A percentile compares a stretch with the other conserved stretches of the same genome.
These are phyloP conservation scores for Ophioderma brevispina DNA, from an alignment of 35 echinoderm and acorn worm genomes.

Conservation along the genomic window DNA sequence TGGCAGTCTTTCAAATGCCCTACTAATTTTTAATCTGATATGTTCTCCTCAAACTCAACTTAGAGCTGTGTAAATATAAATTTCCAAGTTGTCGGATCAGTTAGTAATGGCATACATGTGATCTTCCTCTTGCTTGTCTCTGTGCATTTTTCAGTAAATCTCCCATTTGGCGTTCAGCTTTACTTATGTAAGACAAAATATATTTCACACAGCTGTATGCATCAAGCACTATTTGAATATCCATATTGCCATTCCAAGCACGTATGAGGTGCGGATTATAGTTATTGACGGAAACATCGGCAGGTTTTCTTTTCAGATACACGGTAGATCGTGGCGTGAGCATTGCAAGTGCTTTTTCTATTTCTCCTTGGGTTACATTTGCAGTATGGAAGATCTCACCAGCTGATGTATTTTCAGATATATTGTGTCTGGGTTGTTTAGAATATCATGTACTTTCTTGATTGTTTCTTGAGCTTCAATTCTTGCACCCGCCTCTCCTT, in stretches of 20 bases:
- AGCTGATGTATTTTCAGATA: not conserved
- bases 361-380: conserved; percentile 29
- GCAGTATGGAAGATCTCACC: not conserved
- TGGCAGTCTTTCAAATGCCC: conserved; percentile 19
- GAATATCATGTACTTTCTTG: conserved; percentile 29
- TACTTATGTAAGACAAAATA: conserved; percentile 66
- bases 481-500: not conserved
- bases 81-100: conserved; percentile 49
- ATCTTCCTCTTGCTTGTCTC: conserved; percentile 46
- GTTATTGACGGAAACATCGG: conserved; percentile 59
- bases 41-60: conserved; percentile 50
- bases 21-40: conserved; percentile 39
- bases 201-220: conserved; percentile 54
- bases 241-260: conserved; percentile 76
- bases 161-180: conserved; percentile 79
- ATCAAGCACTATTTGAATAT: no score
- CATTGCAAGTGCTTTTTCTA: conserved; percentile 22
- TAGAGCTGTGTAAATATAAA: conserved; percentile 55
- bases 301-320: conserved; percentile 25
- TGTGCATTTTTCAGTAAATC: conserved; percentile 38
- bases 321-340: conserved; percentile 21
- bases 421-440: not conserved
- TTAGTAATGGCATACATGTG: conserved; percentile 20
- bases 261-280: conserved; percentile 52
- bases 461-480: not conserved